A percentile compares a stretch with the other conserved stretches of the same genome.
Conservation (phyloP, 1,140 invertebrate genomes). For the Drosophila equinoxialis region DNA sequence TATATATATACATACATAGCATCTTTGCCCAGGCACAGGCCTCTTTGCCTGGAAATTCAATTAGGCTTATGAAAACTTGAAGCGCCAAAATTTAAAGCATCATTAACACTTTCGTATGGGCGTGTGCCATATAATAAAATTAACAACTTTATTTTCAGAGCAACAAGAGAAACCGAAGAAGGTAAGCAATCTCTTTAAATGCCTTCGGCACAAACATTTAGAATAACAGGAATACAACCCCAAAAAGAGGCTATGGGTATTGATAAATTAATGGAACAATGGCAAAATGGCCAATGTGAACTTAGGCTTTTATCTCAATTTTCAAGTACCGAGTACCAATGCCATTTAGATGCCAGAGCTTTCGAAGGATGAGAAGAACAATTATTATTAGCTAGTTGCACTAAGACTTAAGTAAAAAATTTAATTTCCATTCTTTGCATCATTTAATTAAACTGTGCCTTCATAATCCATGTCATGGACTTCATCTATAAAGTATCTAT, state of each 20-base stretch:
- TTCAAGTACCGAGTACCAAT: no score
- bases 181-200: slow-evolving; percentile 6
- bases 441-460: no score
- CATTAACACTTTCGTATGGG: slow-evolving; percentile 65
- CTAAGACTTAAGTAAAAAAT: no score
- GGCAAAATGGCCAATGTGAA: no score
- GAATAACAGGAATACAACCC: not conserved
- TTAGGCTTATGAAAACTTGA: slow-evolving; percentile 71
- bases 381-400: no score
- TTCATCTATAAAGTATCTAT: no score
- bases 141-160: slow-evolving; percentile 66
- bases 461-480: no score
- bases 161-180: slow-evolving; percentile 3
- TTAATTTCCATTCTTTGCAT: no score
- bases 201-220: slow-evolving; percentile 9
- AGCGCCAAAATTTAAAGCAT: slow-evolving; percentile 68
- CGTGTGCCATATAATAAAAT: slow-evolving; percentile 64
- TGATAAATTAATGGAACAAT: not conserved
- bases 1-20: not conserved
- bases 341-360: no score
- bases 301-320: no score
- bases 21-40: not conserved
- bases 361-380: no score
- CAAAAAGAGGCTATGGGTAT: not conserved
- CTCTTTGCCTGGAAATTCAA: slow-evolving; percentile 49